Conservation (phyloP, 2,113 vertebrate species). For the Ptyas mucosa region DNA sequence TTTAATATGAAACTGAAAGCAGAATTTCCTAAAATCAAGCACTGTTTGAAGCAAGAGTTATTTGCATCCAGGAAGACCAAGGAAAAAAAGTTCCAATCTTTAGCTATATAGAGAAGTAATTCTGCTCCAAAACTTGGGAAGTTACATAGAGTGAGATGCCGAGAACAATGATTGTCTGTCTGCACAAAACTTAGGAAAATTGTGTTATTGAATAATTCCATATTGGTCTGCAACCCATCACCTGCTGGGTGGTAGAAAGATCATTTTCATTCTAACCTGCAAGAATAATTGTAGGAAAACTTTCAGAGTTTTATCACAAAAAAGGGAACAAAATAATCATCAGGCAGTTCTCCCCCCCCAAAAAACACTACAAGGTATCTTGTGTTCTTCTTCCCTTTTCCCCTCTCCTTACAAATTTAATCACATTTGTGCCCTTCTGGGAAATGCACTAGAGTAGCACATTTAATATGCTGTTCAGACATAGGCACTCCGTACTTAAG, state of each 20-base stretch:
- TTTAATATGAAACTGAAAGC: background rate
- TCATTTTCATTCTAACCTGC: background rate
- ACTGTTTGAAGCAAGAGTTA: background rate
- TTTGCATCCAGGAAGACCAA: background rate
- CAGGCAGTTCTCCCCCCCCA: background rate
- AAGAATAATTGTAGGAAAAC: background rate
- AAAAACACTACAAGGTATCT: background rate
- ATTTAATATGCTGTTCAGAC: background rate
- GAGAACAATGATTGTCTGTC: background rate
- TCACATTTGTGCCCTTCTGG: background rate
- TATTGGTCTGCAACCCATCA: background rate
- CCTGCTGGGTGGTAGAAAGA: background rate
- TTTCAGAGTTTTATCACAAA: background rate
- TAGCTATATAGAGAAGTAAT: background rate
- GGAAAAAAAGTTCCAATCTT: background rate
- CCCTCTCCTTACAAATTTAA: background rate
- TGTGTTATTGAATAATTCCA: background rate
- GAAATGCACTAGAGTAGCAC: background rate
- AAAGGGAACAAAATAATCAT: background rate
- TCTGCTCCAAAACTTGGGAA: background rate
- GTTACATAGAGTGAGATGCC: too few relatives aligned
- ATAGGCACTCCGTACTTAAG: too few relatives aligned
- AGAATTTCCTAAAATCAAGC: background rate
- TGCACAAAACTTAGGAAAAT: background rate
- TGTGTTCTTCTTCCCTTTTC: background rate